Base-by-base conservation (phyloP, 2,888 invertebrate species). In the Venusia cambrica region DNA sequence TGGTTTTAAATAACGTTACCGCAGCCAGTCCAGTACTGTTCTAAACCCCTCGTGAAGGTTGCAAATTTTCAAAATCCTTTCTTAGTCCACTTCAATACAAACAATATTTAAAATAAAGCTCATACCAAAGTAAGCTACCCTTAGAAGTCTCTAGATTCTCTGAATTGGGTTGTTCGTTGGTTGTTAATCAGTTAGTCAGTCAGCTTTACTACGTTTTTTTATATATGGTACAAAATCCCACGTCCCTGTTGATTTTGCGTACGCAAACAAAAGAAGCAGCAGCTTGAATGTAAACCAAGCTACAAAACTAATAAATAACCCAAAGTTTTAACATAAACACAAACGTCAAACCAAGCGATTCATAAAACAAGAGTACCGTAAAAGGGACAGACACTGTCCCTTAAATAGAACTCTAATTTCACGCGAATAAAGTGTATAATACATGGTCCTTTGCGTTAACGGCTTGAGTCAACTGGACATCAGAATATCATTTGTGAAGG, bases 401-500 rank as follows among this genome's bases (percentile, higher is more conserved):
- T 24, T 19, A 24, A 32, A 36, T 32, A 25, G 46, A 36, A 38
- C 37, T 39, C 46, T 44, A 42, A 49, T 49, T 44, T 44, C 46
- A 44, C 46, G 42, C 37, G 17, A 40, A 39, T 46, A 41, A 43
- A 46, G 28, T 32, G 26, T 30, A 34, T 32, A 48, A 42, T 35
- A 34, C 38, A 38, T 43, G 24, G 32, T 44, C 46, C 46, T 38
- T 44, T 36, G 29, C 10, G 34, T 44, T 49, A 38, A 49, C 42
- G 35, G 43, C 20, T 30, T 34, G 7, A 30, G 35, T 35, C 35
- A 17, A 20, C 25, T 26, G 30, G 26, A 26, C 35, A 21, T 42
- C 9, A 17, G 27, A n/a, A 19, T 24, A 31, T 14, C 35, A 40
- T 39, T 42, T 38, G 38, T 36, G 39, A 38, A 45, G 40, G 35